A percentile compares a stretch with the other conserved stretches of the same genome.
phyloP scores from a whole-genome alignment of 2,113 vertebrate species.

The Rhagologus leucostigma region DNA sequence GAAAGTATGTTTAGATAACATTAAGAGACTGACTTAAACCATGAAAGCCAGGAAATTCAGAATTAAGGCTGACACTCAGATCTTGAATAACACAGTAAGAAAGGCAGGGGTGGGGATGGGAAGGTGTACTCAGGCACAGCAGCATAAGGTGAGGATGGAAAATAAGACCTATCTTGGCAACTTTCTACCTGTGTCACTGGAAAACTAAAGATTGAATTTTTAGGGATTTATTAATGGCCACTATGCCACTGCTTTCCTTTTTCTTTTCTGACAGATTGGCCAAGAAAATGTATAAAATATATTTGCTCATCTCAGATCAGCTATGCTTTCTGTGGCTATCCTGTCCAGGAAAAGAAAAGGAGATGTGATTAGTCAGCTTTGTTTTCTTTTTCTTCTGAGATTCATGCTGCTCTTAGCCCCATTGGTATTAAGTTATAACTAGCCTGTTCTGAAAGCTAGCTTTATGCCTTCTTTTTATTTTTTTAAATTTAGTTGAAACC shows the following conservation, averaged over 20 bases:
- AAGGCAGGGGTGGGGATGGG: not conserved
- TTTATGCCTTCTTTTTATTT: not conserved
- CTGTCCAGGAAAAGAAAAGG: not conserved
- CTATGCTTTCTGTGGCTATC: not conserved
- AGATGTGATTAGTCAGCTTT: not conserved
- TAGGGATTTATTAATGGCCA: not conserved
- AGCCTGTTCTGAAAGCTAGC: not conserved
- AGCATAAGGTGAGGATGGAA: not conserved
- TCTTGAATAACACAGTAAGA: conserved; percentile 8
- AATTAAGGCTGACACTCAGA: conserved; percentile 52
- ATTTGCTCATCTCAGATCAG: not conserved
- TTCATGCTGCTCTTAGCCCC: not conserved
- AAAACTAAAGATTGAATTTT: not conserved
- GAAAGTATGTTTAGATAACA: conserved; percentile 53
- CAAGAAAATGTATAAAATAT: not conserved
- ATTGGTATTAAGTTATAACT: not conserved
- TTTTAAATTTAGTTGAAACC: not conserved
- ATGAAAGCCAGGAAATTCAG: conserved; percentile 53
- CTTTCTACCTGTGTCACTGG: not conserved
- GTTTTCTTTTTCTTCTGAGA: not conserved
- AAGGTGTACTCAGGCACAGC: not conserved
- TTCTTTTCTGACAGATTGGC: not conserved
- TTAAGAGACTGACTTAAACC: conserved; percentile 43
- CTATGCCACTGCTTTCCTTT: not conserved
- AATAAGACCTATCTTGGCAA: not conserved